Percentiles rank a stretch among this genome's conserved stretches.
Conservation (phyloP, 2,888 invertebrate species). For the Salpingus planirostris region DNA sequence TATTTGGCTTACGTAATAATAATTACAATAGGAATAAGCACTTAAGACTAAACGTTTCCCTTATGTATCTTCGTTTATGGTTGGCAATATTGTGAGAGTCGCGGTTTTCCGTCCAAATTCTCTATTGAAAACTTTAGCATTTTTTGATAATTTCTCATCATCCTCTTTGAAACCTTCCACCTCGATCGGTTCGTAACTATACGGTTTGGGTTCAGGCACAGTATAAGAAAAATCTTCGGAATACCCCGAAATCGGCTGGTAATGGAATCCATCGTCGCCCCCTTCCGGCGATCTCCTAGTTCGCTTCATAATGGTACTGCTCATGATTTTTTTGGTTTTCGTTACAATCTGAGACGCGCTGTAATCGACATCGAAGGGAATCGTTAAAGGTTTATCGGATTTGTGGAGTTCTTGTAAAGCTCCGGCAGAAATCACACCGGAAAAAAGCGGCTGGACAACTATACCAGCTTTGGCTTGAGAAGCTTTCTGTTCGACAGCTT, state of each 20-base stretch:
- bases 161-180: constrained; percentile 22
- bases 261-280: no score
- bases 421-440: constrained; percentile 26
- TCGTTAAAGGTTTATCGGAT: constrained; percentile 28
- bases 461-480: constrained; percentile 14
- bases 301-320: constrained; percentile 1
- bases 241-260: constrained; percentile 15
- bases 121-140: constrained; percentile 24
- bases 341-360: constrained; percentile 22
- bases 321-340: constrained; percentile 20
- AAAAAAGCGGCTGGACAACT: constrained; percentile 28
- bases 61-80: no score
- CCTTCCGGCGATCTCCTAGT: not conserved
- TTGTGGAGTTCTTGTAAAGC: constrained; percentile 27
- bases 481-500: constrained; percentile 13
- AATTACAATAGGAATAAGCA: no score
- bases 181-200: constrained; percentile 21
- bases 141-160: constrained; percentile 29
- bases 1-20: no score
- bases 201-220: constrained; percentile 17
- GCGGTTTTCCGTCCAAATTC: constrained; percentile 17
- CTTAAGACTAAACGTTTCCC: no score
- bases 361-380: constrained; percentile 34
- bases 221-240: constrained; percentile 18
- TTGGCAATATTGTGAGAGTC: no score